Percentiles rank a stretch among this genome's conserved stretches.
These are phyloP conservation scores for Sympetrum striolatum DNA, from an alignment of 2,888 invertebrate genomes.

Conservation along the genomic window DNA sequence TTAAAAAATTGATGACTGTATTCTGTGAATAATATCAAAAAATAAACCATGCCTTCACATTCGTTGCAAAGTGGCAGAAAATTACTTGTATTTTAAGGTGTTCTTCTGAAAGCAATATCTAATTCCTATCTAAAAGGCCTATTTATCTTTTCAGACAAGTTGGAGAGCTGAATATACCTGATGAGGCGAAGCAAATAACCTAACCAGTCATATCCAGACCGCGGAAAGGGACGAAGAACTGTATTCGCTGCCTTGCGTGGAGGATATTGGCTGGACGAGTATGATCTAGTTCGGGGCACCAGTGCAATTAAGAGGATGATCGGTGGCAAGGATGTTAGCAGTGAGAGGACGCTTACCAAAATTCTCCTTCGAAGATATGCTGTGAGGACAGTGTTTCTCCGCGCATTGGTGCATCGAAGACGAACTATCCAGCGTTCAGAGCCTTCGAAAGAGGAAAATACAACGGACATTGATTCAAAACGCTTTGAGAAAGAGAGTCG, in stretches of 20 bases:
- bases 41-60: too few species aligned
- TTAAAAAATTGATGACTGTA: too few species aligned
- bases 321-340: background rate
- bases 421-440: background rate
- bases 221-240: background rate
- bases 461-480: background rate
- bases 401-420: background rate
- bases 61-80: too few species aligned
- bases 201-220: slow-evolving; percentile 1
- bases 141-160: slow-evolving; percentile 73
- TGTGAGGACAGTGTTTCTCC: background rate
- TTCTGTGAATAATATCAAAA: too few species aligned
- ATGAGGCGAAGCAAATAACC: slow-evolving; percentile 58
- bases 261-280: background rate
- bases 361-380: background rate
- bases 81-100: too few species aligned
- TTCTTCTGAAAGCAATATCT: background rate
- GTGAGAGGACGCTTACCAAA: background rate
- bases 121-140: background rate
- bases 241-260: background rate
- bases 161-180: slow-evolving; percentile 95
- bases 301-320: background rate
- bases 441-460: background rate
- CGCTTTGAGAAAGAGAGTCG: background rate
- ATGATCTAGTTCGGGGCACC: slow-evolving; percentile 1